These are phyloP conservation scores for Zophobas atratus DNA, from an alignment of 1,140 invertebrate species.

Conservation along the genomic window DNA sequence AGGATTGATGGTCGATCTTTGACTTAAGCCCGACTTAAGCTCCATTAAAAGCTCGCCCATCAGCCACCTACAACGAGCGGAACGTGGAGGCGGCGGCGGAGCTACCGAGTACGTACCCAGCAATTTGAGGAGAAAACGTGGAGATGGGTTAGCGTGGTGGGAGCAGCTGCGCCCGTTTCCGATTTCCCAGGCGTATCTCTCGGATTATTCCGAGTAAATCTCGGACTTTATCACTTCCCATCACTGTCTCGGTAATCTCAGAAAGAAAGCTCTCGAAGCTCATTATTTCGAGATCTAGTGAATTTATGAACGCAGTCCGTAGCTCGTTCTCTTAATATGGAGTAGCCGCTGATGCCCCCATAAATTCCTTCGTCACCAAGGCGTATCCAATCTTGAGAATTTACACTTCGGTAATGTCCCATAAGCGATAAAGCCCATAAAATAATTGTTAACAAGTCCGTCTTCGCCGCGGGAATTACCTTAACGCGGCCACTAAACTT, in stretches of 20 bases:
- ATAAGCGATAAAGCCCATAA: neutral
- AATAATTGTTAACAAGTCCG: slow-evolving; percentile 22
- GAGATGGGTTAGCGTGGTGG: no score
- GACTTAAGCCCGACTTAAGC: slow-evolving; percentile 24
- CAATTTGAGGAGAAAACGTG: neutral
- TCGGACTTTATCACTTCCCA: neutral
- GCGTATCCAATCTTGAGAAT: neutral
- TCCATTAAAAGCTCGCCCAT: slow-evolving; percentile 4
- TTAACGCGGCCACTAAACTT: neutral
- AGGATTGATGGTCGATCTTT: slow-evolving; percentile 34
- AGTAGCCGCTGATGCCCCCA: neutral
- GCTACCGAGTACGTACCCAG: neutral
- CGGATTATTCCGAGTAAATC: neutral
- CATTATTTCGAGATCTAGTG: neutral
- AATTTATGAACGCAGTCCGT: neutral
- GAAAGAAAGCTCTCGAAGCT: slow-evolving; percentile 3
- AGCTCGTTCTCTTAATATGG: neutral
- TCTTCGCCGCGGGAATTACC: neutral
- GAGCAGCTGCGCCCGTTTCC: neutral
- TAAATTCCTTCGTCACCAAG: neutral
- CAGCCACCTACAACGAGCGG: slow-evolving; percentile 14
- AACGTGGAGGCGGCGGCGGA: neutral
- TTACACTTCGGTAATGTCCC: neutral
- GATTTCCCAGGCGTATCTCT: neutral
- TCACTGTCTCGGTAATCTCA: neutral